A percentile compares a stretch with the other conserved stretches of the same genome.
Conservation (phyloP, 2,113 vertebrate genomes). For the Prietella phreatophila region DNA sequence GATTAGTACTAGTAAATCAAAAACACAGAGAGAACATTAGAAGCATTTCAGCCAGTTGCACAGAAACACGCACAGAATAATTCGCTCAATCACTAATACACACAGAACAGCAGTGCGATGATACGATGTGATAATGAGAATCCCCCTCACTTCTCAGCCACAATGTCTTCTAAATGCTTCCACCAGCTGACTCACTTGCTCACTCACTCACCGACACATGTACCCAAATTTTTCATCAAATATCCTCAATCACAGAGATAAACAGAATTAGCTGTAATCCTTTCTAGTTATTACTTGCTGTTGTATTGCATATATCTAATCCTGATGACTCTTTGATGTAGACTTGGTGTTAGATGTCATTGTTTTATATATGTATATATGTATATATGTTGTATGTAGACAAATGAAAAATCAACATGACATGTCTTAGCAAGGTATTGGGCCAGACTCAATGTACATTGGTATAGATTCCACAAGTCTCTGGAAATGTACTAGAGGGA, state of each 20-base stretch:
- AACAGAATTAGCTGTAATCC: not conserved
- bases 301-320: not conserved
- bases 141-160: conserved; percentile 55
- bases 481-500: not conserved
- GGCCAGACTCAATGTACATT: not conserved
- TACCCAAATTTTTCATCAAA: conserved; percentile 13
- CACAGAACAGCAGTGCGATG: conserved; percentile 37
- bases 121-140: conserved; percentile 55
- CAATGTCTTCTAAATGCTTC: conserved; percentile 56
- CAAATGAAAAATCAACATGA: not conserved
- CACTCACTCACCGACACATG: conserved; percentile 26
- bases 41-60: conserved; percentile 24
- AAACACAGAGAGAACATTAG: conserved; percentile 27
- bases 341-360: not conserved
- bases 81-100: conserved; percentile 20
- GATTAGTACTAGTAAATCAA: conserved; percentile 8
- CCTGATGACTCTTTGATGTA: not conserved
- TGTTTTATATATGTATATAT: not conserved
- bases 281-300: not conserved
- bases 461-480: not conserved
- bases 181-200: conserved; percentile 56
- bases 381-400: not conserved
- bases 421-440: not conserved
- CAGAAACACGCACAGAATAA: conserved; percentile 20
- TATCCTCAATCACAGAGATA: not conserved